These are phyloP conservation scores for Thaleichthys pacificus DNA, from an alignment of 2,797 vertebrate genomes.

Conservation along the genomic window DNA sequence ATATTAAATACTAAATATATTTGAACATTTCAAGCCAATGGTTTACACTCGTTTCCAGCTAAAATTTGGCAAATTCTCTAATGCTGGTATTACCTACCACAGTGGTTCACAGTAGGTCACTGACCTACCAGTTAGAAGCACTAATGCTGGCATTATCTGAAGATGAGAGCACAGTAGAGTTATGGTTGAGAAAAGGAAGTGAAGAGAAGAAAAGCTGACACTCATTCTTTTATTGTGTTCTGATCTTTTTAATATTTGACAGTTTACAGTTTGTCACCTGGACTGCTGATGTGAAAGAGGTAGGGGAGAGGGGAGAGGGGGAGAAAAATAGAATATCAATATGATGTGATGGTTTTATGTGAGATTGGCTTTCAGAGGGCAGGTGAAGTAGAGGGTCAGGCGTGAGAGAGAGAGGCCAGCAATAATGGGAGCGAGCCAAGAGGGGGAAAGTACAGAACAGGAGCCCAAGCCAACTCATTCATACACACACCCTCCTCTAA, in stretches of 20 bases:
- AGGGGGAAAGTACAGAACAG: slow-evolving; percentile 31
- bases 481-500: slow-evolving; percentile 6
- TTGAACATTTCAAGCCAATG: too few species aligned
- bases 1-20: too few species aligned
- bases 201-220: slow-evolving; percentile 22
- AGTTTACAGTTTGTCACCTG: slow-evolving; percentile 68
- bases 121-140: neutral
- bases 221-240: slow-evolving; percentile 65
- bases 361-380: slow-evolving; percentile 69
- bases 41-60: too few species aligned
- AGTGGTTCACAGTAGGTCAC: too few species aligned
- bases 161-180: slow-evolving; percentile 19
- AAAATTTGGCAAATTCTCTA: neutral
- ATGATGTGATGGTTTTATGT: slow-evolving; percentile 74
- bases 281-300: slow-evolving; percentile 53
- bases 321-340: slow-evolving; percentile 65
- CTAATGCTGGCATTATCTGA: slow-evolving; percentile 7
- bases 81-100: neutral
- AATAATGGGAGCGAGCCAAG: slow-evolving; percentile 25
- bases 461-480: slow-evolving; percentile 8
- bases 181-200: slow-evolving; percentile 28
- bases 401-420: slow-evolving; percentile 22
- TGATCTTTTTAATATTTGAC: slow-evolving; percentile 69
- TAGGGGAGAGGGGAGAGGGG: slow-evolving; percentile 44
- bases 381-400: slow-evolving; percentile 61